Percentiles rank a stretch among this genome's conserved stretches.
phyloP scores from a whole-genome alignment of 2,113 vertebrate species.

The Muscicapa adusta region DNA sequence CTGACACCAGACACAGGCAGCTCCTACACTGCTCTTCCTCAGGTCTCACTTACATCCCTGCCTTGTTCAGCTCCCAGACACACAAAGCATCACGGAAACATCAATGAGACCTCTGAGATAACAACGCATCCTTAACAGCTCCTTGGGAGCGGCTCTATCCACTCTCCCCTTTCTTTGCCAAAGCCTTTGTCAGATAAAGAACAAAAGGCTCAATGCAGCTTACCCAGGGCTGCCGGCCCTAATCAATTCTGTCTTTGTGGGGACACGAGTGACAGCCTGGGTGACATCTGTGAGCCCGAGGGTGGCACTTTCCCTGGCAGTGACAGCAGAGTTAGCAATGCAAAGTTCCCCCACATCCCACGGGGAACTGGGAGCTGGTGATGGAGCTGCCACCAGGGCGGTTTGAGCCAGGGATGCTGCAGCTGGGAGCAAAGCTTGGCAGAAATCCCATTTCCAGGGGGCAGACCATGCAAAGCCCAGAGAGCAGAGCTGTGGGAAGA shows the following conservation, averaged over 20 bases:
- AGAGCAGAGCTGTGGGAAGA: neutral
- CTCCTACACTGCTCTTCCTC: neutral
- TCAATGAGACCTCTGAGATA: neutral
- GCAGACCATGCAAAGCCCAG: neutral
- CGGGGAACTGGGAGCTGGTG: neutral
- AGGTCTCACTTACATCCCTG: neutral
- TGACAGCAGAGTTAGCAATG: neutral
- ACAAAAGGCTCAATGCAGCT: neutral
- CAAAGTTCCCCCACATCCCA: fast-evolving
- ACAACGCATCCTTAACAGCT: neutral
- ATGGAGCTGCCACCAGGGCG: fast-evolving
- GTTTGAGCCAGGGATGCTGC: neutral
- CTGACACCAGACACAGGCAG: neutral
- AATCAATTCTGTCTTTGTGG: neutral
- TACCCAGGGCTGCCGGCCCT: neutral
- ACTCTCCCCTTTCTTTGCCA: neutral
- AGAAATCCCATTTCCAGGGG: neutral
- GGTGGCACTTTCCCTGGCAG: neutral
- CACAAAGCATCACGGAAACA: neutral
- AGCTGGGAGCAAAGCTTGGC: neutral
- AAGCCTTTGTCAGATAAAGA: neutral
- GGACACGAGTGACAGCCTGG: neutral
- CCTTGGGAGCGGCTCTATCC: neutral
- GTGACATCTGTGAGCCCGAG: neutral
- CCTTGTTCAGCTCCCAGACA: neutral